Evolutionary conservation across 2,888 invertebrate genomes (phyloP), one percentile per base, ranked within the genome.

Genomic region (Galerucella nymphaeae): DNA sequence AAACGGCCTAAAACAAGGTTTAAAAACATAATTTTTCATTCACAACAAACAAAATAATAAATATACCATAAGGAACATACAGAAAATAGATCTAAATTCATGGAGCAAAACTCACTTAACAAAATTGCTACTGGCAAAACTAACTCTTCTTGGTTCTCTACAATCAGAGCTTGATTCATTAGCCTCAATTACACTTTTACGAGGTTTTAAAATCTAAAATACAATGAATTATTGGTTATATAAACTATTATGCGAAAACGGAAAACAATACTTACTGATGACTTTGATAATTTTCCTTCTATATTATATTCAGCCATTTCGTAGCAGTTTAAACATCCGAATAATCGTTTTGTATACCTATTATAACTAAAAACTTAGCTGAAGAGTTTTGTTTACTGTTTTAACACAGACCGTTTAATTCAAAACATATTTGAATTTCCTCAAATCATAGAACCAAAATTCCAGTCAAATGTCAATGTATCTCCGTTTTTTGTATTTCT

Each of bases 61-160:
- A 38, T 38, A 38, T 38, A 38, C 30, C 30, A 38, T 38, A 38
- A 38, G 30, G 30, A 38, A 8, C 30, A 38, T 38, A 38, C 30
- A 38, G 30, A 8, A 38, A 38, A 38, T 38, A 38, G 57, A 38
- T 20, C 2, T 42, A 1, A 38, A 14, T 16, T 1, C n/a, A 10
- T 4, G 20, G 14, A 59, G 59, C 20, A 67, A 42, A 45, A 79
- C 80, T 77, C 77, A 83, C 83, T 83, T 84, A 38, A 83, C 77
- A 65, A 79, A 81, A 74, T 81, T 82, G 74, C 80, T 83, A 67
- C 80, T 80, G n/a, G 83, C 83, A 80, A 84, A 84, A 79, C 84
- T 84, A 55, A 84, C 83, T 70, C 84, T 73, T 65, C 82, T 75
- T 14, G 73, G 70, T 18, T 78, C 64, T 68, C 72, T 80, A 16